Evolutionary conservation across 35 echinoderm and acorn worm genomes (phyloP).

Genomic region (Heliocidaris tuberculata): DNA sequence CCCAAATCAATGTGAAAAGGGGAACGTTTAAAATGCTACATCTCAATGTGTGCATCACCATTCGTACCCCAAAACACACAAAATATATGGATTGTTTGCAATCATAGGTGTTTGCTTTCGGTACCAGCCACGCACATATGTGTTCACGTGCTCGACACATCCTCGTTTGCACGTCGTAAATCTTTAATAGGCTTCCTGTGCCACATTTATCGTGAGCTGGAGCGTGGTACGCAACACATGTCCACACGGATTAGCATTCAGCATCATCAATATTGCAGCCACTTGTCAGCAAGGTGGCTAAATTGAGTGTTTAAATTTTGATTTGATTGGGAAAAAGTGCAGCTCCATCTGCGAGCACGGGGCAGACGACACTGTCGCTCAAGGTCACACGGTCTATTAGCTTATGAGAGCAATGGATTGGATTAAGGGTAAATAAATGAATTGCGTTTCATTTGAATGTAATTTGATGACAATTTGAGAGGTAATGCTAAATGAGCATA

Average conservation of each 20-base stretch:
- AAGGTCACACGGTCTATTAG: not conserved
- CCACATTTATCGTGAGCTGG: not conserved
- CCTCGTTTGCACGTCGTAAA: not conserved
- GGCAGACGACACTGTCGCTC: not conserved
- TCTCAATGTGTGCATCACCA: too few relatives aligned
- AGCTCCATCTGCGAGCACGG: not conserved
- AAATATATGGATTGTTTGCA: too few relatives aligned
- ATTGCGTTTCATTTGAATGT: constrained; percentile 11
- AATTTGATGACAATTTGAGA: not conserved
- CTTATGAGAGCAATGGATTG: not conserved
- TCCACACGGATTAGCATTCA: not conserved
- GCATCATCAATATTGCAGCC: not conserved
- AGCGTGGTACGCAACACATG: not conserved
- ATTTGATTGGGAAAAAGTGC: constrained; percentile 11
- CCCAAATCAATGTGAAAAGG: too few relatives aligned
- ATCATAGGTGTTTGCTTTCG: too few relatives aligned
- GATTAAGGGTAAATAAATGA: not conserved
- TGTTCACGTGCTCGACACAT: not conserved
- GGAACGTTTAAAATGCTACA: too few relatives aligned
- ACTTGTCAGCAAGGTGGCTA: not conserved
- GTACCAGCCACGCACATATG: not conserved
- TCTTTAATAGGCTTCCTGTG: not conserved
- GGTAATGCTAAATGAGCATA: not conserved
- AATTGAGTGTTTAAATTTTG: constrained; percentile 12
- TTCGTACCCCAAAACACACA: too few relatives aligned